phyloP scores from a whole-genome alignment of 1,140 invertebrate genomes.

The Pogonognathellus flavescens region DNA sequence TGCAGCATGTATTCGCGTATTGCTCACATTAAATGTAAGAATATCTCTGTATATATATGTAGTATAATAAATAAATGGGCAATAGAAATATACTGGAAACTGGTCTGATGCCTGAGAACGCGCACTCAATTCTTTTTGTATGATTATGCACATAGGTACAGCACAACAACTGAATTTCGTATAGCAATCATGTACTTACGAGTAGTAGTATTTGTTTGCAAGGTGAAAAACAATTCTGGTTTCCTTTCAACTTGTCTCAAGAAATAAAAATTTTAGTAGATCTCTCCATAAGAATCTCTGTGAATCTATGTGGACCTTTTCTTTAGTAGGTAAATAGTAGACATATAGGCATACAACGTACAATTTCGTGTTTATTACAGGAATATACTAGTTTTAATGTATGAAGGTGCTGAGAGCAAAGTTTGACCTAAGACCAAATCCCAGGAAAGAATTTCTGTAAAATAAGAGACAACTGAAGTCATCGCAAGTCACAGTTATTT shows the following conservation, averaged over 20 bases:
- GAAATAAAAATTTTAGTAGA: slow-evolving; percentile 48
- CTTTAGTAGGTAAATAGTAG: not conserved
- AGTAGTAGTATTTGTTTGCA: slow-evolving; percentile 8
- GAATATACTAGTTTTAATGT: too few relatives aligned
- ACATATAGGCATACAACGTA: not conserved
- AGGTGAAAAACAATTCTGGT: slow-evolving; percentile 38
- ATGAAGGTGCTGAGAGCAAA: not conserved
- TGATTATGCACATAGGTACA: not conserved
- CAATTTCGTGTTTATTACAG: not conserved
- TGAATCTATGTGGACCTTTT: not conserved
- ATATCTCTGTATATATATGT: not conserved
- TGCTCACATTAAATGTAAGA: too few relatives aligned
- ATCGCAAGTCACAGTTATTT: slow-evolving; percentile 32
- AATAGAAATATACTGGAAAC: slow-evolving; percentile 44
- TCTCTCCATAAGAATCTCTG: slow-evolving; percentile 25
- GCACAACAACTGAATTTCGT: not conserved
- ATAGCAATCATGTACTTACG: not conserved
- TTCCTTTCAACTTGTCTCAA: slow-evolving; percentile 42
- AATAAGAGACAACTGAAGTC: slow-evolving; percentile 23
- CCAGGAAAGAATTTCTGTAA: slow-evolving; percentile 11
- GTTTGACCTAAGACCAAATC: not conserved
- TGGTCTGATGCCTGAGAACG: slow-evolving; percentile 3
- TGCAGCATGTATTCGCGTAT: too few relatives aligned
- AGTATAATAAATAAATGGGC: not conserved
- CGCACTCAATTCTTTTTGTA: not conserved